phyloP scores from a whole-genome alignment of 37 sponge, comb jelly and placozoan species.

The Axinella damicornis region DNA sequence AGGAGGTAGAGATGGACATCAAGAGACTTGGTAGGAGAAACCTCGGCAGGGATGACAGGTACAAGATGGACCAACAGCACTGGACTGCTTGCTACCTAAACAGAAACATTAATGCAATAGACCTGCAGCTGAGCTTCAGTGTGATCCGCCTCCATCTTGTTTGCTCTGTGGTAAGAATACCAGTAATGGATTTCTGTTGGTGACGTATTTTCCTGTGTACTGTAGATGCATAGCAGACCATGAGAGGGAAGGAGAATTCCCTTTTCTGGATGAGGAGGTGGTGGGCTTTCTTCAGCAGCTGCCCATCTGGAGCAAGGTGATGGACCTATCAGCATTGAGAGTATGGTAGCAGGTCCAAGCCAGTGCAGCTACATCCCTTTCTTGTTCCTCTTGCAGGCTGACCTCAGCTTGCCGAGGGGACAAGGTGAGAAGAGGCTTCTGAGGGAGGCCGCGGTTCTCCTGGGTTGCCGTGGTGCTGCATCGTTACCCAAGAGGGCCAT shows the following conservation, averaged over 20 bases:
- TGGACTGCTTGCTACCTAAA: too few relatives aligned
- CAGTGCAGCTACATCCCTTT: too few relatives aligned
- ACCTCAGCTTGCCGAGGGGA: constrained; percentile 86
- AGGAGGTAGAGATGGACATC: constrained; percentile 88
- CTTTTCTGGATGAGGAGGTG: constrained; percentile 96
- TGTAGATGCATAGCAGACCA: constrained; percentile 94
- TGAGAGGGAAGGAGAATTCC: constrained; percentile 91
- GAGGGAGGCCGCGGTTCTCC: constrained; percentile 79
- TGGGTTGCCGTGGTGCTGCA: constrained; percentile 76
- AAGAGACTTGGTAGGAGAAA: constrained; percentile 90
- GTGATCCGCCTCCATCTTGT: too few relatives aligned
- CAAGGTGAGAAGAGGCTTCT: constrained; percentile 95
- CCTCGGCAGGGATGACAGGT: constrained; percentile 99
- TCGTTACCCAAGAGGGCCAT: constrained; percentile 92
- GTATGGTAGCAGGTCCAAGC: too few relatives aligned
- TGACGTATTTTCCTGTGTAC: too few relatives aligned
- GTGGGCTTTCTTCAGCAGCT: constrained; percentile 83
- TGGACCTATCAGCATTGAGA: too few relatives aligned
- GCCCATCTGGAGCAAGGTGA: constrained; percentile 84
- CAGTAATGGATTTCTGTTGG: too few relatives aligned
- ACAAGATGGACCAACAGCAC: background rate
- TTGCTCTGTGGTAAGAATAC: too few relatives aligned
- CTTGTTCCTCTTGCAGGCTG: constrained; percentile 56
- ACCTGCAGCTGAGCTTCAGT: too few relatives aligned
- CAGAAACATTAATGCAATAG: too few relatives aligned